These are phyloP conservation scores for Allobates femoralis DNA, from an alignment of 2,797 vertebrate genomes.

Conservation along the genomic window DNA sequence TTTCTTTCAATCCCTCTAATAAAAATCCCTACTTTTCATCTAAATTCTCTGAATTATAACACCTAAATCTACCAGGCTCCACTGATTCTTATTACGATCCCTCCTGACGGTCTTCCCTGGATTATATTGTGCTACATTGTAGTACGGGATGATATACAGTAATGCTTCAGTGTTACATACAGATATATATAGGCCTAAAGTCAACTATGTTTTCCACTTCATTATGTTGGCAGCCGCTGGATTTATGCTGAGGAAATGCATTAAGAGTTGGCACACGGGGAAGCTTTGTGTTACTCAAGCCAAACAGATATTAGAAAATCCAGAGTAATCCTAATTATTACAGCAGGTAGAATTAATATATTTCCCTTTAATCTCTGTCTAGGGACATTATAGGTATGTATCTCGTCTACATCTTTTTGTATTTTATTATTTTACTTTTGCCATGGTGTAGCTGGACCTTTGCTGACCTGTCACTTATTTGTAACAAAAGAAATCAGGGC, in stretches of 20 bases:
- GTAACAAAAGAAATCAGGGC: too few species aligned
- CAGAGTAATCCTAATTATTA: constrained; percentile 36
- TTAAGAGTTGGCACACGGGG: constrained; percentile 41
- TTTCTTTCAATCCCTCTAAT: constrained; percentile 14
- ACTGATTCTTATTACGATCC: too few species aligned
- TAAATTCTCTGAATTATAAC: not conserved
- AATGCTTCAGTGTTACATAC: not conserved
- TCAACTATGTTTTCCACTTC: constrained; percentile 50
- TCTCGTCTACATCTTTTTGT: not conserved
- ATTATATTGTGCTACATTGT: not conserved
- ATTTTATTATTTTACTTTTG: not conserved
- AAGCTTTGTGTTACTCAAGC: not conserved
- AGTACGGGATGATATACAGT: constrained; percentile 12
- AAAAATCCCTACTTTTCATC: constrained; percentile 18
- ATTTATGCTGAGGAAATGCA: constrained; percentile 50
- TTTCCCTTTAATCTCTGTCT: not conserved
- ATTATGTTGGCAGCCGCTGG: constrained; percentile 51
- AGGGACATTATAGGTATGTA: not conserved
- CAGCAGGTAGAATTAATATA: constrained; percentile 20
- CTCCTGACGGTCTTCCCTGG: not conserved
- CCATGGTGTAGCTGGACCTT: too few species aligned
- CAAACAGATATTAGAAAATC: constrained; percentile 33
- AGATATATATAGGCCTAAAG: constrained; percentile 16
- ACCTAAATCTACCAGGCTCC: not conserved
- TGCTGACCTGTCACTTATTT: too few species aligned